phyloP scores from a whole-genome alignment of 2,888 invertebrate species.

The Campoletis raptor region DNA sequence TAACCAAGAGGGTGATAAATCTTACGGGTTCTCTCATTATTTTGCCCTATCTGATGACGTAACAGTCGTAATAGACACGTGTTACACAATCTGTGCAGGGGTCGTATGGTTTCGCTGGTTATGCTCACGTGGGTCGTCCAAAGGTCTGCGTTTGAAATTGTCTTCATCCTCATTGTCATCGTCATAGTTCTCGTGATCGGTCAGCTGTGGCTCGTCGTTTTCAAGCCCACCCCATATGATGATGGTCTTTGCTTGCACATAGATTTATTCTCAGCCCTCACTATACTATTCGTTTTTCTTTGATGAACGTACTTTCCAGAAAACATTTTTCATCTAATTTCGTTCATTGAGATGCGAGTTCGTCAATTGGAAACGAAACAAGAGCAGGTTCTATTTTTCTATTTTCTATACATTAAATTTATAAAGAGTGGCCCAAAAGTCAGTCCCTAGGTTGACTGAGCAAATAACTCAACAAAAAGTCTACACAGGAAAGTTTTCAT shows the following conservation, averaged over 20 bases:
- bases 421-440: not conserved
- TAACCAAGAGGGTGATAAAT: constrained; percentile 78
- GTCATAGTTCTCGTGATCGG: constrained; percentile 50
- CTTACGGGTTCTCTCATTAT: constrained; percentile 75
- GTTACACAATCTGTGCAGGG: constrained; percentile 74
- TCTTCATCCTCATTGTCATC: constrained; percentile 62
- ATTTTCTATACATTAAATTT: no score
- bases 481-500: not conserved
- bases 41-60: constrained; percentile 77
- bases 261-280: not conserved
- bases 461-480: not conserved
- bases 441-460: not conserved
- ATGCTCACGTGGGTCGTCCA: constrained; percentile 18
- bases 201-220: constrained; percentile 54
- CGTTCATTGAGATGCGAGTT: not conserved
- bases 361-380: not conserved
- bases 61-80: constrained; percentile 83
- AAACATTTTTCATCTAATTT: not conserved
- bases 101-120: constrained; percentile 49
- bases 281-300: not conserved
- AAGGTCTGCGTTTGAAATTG: constrained; percentile 27
- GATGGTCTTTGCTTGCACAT: constrained; percentile 2
- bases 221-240: constrained; percentile 1
- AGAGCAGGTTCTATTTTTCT: not conserved
- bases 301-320: not conserved